phyloP scores from a whole-genome alignment of 2,797 vertebrate genomes.

The Odontamblyopus rebecca region DNA sequence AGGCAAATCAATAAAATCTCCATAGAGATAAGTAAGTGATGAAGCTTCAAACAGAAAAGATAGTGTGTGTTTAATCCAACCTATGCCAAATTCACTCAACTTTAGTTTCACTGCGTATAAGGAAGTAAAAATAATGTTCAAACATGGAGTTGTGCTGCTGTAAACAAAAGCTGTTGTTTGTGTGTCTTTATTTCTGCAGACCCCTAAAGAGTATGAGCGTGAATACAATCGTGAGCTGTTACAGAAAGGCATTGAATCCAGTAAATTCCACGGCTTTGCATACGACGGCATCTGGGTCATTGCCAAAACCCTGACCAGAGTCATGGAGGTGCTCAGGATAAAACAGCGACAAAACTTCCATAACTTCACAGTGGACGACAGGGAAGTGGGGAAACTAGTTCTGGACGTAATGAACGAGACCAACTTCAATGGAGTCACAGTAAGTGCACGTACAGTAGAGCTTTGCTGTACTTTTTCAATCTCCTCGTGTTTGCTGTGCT shows the following conservation, averaged over 20 bases:
- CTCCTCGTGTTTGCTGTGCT: not conserved
- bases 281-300: conserved; percentile 99
- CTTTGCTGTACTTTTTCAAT: not conserved
- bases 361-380: conserved; percentile 94
- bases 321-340: conserved; percentile 88
- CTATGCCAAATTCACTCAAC: not conserved
- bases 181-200: conserved; percentile 72
- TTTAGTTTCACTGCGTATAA: not conserved
- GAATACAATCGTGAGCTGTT: conserved; percentile 92
- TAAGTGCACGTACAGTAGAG: conserved; percentile 65
- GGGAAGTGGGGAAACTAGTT: conserved; percentile 92
- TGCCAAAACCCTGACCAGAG: conserved; percentile 91
- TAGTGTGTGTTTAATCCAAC: no score
- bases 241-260: conserved; percentile 89
- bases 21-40: not conserved
- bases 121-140: not conserved
- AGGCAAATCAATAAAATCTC: not conserved
- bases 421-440: conserved; percentile 97
- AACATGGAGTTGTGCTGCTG: not conserved
- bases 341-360: conserved; percentile 86
- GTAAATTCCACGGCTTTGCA: conserved; percentile 98
- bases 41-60: not conserved
- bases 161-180: not conserved
- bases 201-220: conserved; percentile 93
- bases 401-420: conserved; percentile 99